Percentiles rank a stretch among this genome's conserved stretches.
phyloP scores from a whole-genome alignment of 2,888 invertebrate genomes.

The Dioctria rufipes region DNA sequence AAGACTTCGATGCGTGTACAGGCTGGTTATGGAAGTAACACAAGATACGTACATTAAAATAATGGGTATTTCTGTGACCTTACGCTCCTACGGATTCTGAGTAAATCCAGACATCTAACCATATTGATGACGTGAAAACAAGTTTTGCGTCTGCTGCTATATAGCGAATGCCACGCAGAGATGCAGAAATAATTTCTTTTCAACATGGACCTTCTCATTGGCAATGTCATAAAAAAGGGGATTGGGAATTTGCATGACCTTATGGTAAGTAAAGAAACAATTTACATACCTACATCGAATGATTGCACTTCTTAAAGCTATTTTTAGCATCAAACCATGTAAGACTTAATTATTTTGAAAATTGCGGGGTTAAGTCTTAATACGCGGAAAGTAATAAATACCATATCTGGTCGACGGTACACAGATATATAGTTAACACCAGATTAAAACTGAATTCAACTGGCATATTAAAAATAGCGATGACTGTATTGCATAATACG shows the following conservation, averaged over 20 bases:
- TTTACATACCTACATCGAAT: too few species aligned
- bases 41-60: not conserved
- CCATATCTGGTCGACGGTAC: not conserved
- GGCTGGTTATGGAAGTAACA: slow-evolving; percentile 38
- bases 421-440: too few species aligned
- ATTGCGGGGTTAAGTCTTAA: slow-evolving; percentile 12
- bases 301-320: too few species aligned
- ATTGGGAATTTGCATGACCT: slow-evolving; percentile 37
- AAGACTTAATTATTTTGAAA: not conserved
- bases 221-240: slow-evolving; percentile 40
- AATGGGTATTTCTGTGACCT: slow-evolving; percentile 24
- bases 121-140: slow-evolving; percentile 48
- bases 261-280: not conserved
- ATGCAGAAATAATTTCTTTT: slow-evolving; percentile 39
- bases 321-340: not conserved
- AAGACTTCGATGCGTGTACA: slow-evolving; percentile 49
- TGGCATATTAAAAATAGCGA: slow-evolving; percentile 12
- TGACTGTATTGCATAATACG: not conserved
- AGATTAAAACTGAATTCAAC: too few species aligned
- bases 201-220: slow-evolving; percentile 36
- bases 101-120: slow-evolving; percentile 36
- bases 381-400: not conserved
- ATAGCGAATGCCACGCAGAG: slow-evolving; percentile 5
- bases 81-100: slow-evolving; percentile 42
- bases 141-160: slow-evolving; percentile 28